A percentile compares a stretch with the other conserved stretches of the same genome.
Evolutionary conservation across 2,888 invertebrate genomes (phyloP).

Genomic region (Allophyes oxyacanthae): DNA sequence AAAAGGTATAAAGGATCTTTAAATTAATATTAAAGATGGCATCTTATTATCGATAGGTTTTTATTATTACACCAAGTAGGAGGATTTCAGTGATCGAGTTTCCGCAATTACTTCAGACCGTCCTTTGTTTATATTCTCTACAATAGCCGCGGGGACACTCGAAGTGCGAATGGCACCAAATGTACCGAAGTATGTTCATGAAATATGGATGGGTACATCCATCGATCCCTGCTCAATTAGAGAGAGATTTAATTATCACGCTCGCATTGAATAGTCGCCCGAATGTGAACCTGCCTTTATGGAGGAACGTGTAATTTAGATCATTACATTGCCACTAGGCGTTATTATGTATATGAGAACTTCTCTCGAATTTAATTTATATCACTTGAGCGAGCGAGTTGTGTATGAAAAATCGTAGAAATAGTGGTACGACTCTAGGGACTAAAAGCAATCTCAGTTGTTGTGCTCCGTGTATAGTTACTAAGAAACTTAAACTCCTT

Average conservation of each 20-base stretch:
- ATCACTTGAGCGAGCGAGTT: not conserved
- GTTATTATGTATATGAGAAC: conserved; percentile 7
- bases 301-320: conserved; percentile 53
- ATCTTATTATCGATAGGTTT: conserved; percentile 19
- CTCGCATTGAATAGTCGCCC: conserved; percentile 58
- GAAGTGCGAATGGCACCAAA: conserved; percentile 45
- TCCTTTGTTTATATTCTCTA: conserved; percentile 17
- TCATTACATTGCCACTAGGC: conserved; percentile 38
- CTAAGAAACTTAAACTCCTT: not conserved
- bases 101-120: conserved; percentile 6
- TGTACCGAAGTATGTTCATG: conserved; percentile 44
- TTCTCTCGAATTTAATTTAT: conserved; percentile 9
- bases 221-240: conserved; percentile 68
- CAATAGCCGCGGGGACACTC: conserved; percentile 7
- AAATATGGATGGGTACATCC: conserved; percentile 55
- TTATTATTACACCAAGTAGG: conserved; percentile 11
- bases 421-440: conserved; percentile 9
- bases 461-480: not conserved
- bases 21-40: conserved; percentile 35
- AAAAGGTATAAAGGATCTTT: conserved; percentile 26
- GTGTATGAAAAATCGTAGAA: not conserved
- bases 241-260: conserved; percentile 71
- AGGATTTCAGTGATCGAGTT: conserved; percentile 7
- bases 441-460: conserved; percentile 12
- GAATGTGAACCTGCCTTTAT: conserved; percentile 53